phyloP scores from a whole-genome alignment of 2,888 invertebrate species.

The Elegia similella region DNA sequence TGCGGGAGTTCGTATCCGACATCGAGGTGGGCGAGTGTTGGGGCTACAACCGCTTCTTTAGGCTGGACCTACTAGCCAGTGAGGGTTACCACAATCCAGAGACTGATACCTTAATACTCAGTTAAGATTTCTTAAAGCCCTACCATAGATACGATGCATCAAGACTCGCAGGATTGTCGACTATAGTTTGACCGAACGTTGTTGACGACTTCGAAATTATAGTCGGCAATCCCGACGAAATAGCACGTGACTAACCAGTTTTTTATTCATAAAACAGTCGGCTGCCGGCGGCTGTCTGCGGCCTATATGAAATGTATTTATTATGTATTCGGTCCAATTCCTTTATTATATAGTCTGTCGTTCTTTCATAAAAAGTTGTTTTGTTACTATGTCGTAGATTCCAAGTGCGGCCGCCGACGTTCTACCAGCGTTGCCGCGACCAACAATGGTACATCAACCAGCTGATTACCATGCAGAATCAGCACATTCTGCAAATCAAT shows the following conservation, averaged over 20 bases:
- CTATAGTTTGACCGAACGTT: too few species aligned
- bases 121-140: slow-evolving; percentile 69
- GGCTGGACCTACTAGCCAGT: slow-evolving; percentile 92
- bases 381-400: slow-evolving; percentile 76
- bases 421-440: slow-evolving; percentile 95
- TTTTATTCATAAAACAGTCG: too few species aligned
- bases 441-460: slow-evolving; percentile 96
- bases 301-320: too few species aligned
- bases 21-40: slow-evolving; percentile 98
- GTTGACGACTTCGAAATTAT: too few species aligned
- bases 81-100: slow-evolving; percentile 94
- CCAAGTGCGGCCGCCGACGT: slow-evolving; percentile 96
- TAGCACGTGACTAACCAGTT: too few species aligned
- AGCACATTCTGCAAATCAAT: slow-evolving; percentile 90
- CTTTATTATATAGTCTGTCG: too few species aligned
- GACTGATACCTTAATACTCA: slow-evolving; percentile 90
- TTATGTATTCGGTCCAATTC: too few species aligned
- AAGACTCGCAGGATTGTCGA: too few species aligned
- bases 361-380: too few species aligned
- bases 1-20: slow-evolving; percentile 96
- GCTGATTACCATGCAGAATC: slow-evolving; percentile 89
- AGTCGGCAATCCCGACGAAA: too few species aligned
- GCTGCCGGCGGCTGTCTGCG: too few species aligned
- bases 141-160: too few species aligned
- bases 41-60: slow-evolving; percentile 97